Percentiles rank a stretch among this genome's conserved stretches.
Evolutionary conservation across 1,140 invertebrate genomes (phyloP).

Genomic region (Macrotrachela quadricornifera): DNA sequence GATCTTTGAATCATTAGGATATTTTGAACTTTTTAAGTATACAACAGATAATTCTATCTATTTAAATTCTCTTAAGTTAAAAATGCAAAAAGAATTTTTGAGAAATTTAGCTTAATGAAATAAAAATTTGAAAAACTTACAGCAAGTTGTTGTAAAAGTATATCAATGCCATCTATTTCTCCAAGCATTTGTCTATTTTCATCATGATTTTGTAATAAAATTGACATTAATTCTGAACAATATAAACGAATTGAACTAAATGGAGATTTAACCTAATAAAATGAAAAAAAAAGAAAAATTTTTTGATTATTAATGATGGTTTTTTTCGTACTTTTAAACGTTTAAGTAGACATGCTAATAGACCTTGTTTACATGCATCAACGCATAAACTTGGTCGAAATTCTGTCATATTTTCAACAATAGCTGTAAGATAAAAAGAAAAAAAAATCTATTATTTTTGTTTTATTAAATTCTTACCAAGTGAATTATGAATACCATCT

Average conservation of each 20-base stretch:
- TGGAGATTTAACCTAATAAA: constrained; percentile 52
- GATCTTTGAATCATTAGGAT: no score
- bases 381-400: constrained; percentile 56
- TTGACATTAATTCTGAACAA: constrained; percentile 79
- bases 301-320: neutral
- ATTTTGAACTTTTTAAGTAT: no score
- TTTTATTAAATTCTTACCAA: constrained; percentile 40
- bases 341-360: constrained; percentile 74
- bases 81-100: neutral
- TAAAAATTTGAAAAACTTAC: constrained; percentile 34
- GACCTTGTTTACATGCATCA: constrained; percentile 58
- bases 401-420: constrained; percentile 43
- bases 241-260: constrained; percentile 93
- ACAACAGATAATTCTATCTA: no score
- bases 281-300: constrained; percentile 10
- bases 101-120: neutral
- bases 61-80: neutral
- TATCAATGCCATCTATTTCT: constrained; percentile 82
- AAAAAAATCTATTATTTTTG: neutral
- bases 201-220: constrained; percentile 67
- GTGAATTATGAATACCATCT: constrained; percentile 82
- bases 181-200: constrained; percentile 55
- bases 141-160: constrained; percentile 75
- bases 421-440: constrained; percentile 16
- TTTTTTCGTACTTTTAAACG: constrained; percentile 35